Evolutionary conservation across 1,140 invertebrate species (phyloP).

Genomic region (Acromyrmex heyeri): DNA sequence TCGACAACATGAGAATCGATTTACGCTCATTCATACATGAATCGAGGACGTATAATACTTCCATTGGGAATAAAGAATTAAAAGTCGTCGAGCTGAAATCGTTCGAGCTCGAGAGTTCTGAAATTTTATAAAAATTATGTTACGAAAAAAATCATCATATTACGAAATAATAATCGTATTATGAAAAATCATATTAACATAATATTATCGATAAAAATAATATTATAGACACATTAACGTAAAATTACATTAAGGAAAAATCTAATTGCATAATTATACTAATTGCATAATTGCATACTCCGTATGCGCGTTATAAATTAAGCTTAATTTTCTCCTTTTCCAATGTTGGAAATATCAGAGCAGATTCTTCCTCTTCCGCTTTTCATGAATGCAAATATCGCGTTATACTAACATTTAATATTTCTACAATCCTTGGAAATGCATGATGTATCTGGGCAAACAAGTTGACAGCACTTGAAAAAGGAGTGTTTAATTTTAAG

Average conservation of each 20-base stretch:
- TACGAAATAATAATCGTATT: too few relatives aligned
- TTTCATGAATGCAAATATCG: conserved; percentile 12
- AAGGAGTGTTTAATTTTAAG: too few relatives aligned
- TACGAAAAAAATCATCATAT: too few relatives aligned
- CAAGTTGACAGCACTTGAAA: background rate
- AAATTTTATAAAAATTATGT: too few relatives aligned
- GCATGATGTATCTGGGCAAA: background rate
- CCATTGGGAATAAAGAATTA: background rate
- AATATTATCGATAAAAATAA: too few relatives aligned
- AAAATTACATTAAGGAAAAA: background rate
- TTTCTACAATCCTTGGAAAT: background rate
- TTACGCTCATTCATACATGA: conserved; percentile 36
- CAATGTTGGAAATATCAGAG: background rate
- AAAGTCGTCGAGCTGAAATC: background rate
- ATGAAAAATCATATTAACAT: too few relatives aligned
- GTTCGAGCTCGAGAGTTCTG: background rate
- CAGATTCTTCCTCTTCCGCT: background rate
- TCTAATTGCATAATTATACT: background rate
- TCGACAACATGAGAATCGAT: conserved; percentile 28
- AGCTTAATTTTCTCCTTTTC: background rate
- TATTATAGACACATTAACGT: too few relatives aligned
- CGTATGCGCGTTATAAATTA: background rate
- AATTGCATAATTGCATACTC: background rate
- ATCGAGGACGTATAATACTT: background rate
- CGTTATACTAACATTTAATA: background rate